Conservation (phyloP, 2,113 vertebrate species). For the Alethe castanea region DNA sequence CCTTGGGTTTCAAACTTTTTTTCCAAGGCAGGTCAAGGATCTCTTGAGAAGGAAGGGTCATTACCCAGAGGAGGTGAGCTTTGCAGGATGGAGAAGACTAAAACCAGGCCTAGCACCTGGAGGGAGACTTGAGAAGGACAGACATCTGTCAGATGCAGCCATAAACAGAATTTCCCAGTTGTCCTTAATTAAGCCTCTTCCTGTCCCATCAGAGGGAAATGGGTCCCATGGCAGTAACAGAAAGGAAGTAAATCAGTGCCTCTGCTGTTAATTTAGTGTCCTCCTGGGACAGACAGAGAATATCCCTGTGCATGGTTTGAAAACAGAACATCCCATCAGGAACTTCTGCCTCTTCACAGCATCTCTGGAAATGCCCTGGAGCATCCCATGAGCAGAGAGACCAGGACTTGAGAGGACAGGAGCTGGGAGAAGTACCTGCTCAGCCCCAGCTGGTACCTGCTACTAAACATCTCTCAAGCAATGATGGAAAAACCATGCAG, state of each 20-base stretch:
- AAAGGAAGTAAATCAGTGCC: background rate
- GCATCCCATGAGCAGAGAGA: background rate
- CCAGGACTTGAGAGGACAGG: background rate
- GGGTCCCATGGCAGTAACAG: background rate
- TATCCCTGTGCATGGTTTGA: background rate
- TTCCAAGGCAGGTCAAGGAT: background rate
- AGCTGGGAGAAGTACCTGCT: background rate
- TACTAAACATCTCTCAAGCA: background rate
- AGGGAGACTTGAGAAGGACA: background rate
- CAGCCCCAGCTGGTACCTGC: background rate
- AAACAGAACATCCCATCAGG: background rate
- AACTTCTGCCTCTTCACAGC: background rate
- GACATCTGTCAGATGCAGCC: background rate
- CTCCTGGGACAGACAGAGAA: background rate
- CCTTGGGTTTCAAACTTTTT: background rate
- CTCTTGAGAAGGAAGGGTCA: background rate
- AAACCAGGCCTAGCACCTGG: background rate
- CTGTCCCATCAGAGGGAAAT: background rate
- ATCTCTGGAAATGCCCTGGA: background rate
- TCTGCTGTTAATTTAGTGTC: background rate
- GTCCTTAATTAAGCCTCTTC: constrained; percentile 6
- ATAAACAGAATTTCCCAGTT: background rate
- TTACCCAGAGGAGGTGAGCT: background rate
- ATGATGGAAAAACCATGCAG: background rate
- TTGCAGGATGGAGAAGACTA: background rate